Base-by-base conservation (phyloP, 1,140 invertebrate species). In the Bursaphelenchus mucronatus region DNA sequence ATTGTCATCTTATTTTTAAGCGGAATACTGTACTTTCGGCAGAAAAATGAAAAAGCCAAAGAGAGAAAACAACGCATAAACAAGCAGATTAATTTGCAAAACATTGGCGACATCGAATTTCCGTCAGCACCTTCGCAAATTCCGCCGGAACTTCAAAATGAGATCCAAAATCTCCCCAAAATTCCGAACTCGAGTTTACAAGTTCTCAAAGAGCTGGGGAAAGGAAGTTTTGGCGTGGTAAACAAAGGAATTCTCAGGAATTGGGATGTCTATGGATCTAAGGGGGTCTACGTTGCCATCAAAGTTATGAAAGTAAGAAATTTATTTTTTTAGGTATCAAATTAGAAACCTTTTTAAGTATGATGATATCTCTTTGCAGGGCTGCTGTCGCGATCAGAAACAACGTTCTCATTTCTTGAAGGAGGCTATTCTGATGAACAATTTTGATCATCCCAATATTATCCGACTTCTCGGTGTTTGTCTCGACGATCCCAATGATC, bases 211-310 rank as follows among this genome's bases (percentile, higher is more conserved):
- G 92, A 93, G 76, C 83, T 97, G 46, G 94, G 93, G 0, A 91
- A 90, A 66, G 94, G 94, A 0, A 92, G 92, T n/a, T 97, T 97
- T 80, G 94, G 93, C 3, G 92, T 95, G 83, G 94, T 97, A 1
- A 94, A 90, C 80, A 90, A 94, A 84, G 94, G 92, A n/a, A 13
- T 66, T 11, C 40, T 65, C 0, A 50, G 79, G 9, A 81, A 81
- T 54, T 79, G 74, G 49, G 78, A 82, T 66, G n/a, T 9, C 6
- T 17, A 19, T n/a, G 76, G 82, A n/a, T 30, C 55, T 90, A 30
- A 79, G 78, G 39, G 47, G 21, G 86, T 87, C 9, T 87, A 87
- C 81, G 89, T 92, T 49, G 90, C 90, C 47, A 88, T 93, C 8
- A 94, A 93, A 84, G 90, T 90, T 39, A 49, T 64, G 13, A 50